phyloP scores from a whole-genome alignment of 2,797 vertebrate genomes.

The Leptatherina wallacei region DNA sequence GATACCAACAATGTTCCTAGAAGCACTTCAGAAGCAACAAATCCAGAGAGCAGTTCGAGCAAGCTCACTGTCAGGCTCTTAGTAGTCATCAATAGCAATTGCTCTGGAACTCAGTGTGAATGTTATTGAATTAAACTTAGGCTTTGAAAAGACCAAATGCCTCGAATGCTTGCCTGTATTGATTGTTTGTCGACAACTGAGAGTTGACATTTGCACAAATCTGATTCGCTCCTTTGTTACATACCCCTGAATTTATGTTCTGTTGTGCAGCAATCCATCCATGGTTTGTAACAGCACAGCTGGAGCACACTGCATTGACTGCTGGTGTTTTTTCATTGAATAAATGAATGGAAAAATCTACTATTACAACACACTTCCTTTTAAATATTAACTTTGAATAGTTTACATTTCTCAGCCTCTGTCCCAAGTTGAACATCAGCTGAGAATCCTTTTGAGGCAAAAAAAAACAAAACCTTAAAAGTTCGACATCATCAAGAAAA shows the following conservation, averaged over 20 bases:
- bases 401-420: background rate
- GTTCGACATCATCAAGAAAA: background rate
- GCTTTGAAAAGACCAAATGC: slow-evolving; percentile 57
- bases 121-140: slow-evolving; percentile 53
- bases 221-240: slow-evolving; percentile 49
- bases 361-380: background rate
- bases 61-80: slow-evolving; percentile 47
- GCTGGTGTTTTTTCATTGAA: slow-evolving; percentile 14
- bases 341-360: slow-evolving; percentile 1
- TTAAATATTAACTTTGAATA: background rate
- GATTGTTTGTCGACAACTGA: slow-evolving; percentile 55
- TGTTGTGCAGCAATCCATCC: slow-evolving; percentile 31
- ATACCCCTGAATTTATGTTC: slow-evolving; percentile 45
- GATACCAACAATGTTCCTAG: slow-evolving; percentile 5
- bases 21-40: slow-evolving; percentile 30
- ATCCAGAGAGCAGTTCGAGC: slow-evolving; percentile 22
- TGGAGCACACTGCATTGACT: slow-evolving; percentile 4
- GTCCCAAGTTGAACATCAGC: background rate
- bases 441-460: background rate
- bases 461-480: too few relatives aligned
- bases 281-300: slow-evolving; percentile 6
- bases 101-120: slow-evolving; percentile 49
- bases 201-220: slow-evolving; percentile 67
- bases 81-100: slow-evolving; percentile 54
- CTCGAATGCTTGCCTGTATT: slow-evolving; percentile 50